Conservation (phyloP, 2,113 vertebrate species). For the Elephas maximus region DNA sequence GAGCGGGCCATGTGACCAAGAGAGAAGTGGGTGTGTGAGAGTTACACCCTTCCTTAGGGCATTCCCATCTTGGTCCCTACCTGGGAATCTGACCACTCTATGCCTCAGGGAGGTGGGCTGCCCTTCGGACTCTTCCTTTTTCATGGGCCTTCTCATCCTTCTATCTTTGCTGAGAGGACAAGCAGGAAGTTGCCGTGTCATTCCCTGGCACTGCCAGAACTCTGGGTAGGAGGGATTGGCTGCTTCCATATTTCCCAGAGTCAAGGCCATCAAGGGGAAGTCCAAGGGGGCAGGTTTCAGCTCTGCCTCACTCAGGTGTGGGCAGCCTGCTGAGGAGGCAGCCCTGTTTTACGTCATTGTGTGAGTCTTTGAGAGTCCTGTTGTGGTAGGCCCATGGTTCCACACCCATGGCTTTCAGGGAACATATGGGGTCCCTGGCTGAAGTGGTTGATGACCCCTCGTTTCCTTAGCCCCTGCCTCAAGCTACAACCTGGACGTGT, state of each 20-base stretch:
- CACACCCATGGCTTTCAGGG: accelerated
- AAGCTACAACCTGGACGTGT: slow-evolving; percentile 79
- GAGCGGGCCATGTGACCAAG: too few relatives aligned
- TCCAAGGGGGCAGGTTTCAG: background rate
- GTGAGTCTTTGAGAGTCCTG: background rate
- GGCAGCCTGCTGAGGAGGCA: background rate
- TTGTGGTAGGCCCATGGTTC: background rate
- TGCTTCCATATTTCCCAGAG: background rate
- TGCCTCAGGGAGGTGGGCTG: background rate
- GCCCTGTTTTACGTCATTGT: accelerated
- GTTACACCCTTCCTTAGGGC: background rate
- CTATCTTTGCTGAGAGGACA: background rate
- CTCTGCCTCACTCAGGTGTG: background rate
- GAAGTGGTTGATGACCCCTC: background rate
- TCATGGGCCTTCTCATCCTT: background rate
- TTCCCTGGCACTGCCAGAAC: background rate
- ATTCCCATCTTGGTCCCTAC: background rate
- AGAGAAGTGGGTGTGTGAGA: background rate
- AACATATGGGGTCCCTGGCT: accelerated
- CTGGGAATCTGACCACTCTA: background rate
- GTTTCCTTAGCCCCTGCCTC: background rate
- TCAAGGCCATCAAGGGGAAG: background rate
- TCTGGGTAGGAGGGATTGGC: background rate
- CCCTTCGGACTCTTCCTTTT: background rate
- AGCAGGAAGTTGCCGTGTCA: background rate